Percentiles rank a stretch among this genome's conserved stretches.
Conservation (phyloP, 2,888 invertebrate genomes). For the Drosophila melanosoma region DNA sequence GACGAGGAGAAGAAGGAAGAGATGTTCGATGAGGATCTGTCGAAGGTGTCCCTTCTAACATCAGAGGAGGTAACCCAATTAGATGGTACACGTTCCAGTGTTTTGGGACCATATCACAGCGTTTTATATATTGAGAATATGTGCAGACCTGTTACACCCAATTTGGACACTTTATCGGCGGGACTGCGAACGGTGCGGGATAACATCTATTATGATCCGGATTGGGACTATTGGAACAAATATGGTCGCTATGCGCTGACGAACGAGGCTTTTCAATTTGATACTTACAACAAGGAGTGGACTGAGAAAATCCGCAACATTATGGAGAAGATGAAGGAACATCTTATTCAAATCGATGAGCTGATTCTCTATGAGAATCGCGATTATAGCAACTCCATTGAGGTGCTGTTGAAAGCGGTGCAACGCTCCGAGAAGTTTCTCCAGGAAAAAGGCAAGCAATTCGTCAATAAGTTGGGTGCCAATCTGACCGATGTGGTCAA, state of each 20-base stretch:
- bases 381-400: slow-evolving; percentile 29
- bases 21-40: slow-evolving; percentile 33
- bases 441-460: slow-evolving; percentile 6
- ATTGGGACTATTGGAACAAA: slow-evolving; percentile 1
- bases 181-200: background rate
- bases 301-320: background rate
- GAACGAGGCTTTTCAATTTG: slow-evolving; percentile 36
- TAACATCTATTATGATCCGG: background rate
- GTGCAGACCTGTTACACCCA: slow-evolving; percentile 32
- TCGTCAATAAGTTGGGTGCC: slow-evolving; percentile 18
- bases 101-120: slow-evolving; percentile 41
- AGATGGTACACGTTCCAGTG: background rate
- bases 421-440: slow-evolving; percentile 31
- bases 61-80: slow-evolving; percentile 1
- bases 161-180: background rate
- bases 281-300: slow-evolving; percentile 24
- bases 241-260: slow-evolving; percentile 12
- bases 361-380: slow-evolving; percentile 47
- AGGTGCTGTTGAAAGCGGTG: slow-evolving; percentile 19
- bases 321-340: slow-evolving; percentile 12
- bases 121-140: slow-evolving; percentile 6
- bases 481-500: slow-evolving; percentile 40
- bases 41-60: slow-evolving; percentile 13
- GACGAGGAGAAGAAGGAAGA: background rate
- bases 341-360: slow-evolving; percentile 26